Evolutionary conservation across 1,140 invertebrate genomes (phyloP), one percentile per base, ranked within the genome.

Genomic region (Microplitis demolitor): DNA sequence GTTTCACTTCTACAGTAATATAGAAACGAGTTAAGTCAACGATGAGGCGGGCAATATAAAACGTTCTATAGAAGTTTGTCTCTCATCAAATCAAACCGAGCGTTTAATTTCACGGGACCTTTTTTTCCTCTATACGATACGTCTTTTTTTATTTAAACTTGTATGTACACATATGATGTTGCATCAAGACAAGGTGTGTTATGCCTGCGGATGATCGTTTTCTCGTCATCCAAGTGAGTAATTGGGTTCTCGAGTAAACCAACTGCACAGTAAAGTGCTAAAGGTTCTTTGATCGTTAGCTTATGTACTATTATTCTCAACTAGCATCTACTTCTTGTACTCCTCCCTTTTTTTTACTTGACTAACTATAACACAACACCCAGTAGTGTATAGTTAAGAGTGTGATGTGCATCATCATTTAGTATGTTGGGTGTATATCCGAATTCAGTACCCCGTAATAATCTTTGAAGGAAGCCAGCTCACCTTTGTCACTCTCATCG

Each of bases 361-460:
- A 5, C n/a, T 56, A 56, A 14, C 16, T 24, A 56, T 45, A 45
- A 45, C 39, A 45, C 39, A 45, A 45, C 39, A 45, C 6, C 39
- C 4, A 45, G 39, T 45, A 45, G 39, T 45, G 39, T 45, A 45
- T 45, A 45, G 39, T 45, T 45, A 45, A 45, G 39, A 45, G 39
- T 45, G 39, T 45, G 39, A 45, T 45, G 39, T 45, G 39, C 39
- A 45, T 45, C 39, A 45, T 66, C 70, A 72, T 45, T 33, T 16
- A 79, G 78, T 78, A 77, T 77, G 53, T 80, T 75, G 39, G 53
- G 58, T 35, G 24, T 24, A 24, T 24, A 66, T 33, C 51, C n/a
- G 9, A 34, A 66, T 50, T 54, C 71, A 35, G n/a, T 31, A 71
- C 35, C 66, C 66, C 60, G 62, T 76, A 76, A 76, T 76, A 73